These are phyloP conservation scores for Grantiella picta DNA, from an alignment of 2,113 vertebrate species.

Conservation along the genomic window DNA sequence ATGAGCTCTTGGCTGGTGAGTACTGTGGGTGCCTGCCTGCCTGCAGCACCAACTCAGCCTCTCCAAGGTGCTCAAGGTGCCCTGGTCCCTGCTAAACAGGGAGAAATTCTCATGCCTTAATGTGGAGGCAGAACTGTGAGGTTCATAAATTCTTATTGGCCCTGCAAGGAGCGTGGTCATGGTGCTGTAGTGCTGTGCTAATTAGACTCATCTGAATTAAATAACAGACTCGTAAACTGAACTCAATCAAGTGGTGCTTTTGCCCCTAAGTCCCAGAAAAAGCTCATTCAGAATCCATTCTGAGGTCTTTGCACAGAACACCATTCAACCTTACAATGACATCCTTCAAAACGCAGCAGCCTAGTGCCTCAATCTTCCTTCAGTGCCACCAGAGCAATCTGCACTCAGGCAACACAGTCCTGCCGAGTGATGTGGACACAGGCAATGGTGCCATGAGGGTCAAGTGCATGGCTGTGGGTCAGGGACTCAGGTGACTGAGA, in stretches of 20 bases:
- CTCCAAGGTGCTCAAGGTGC: neutral
- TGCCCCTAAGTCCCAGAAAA: neutral
- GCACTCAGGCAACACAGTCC: fast-evolving
- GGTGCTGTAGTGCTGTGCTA: neutral
- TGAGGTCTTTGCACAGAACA: neutral
- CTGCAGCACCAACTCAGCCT: neutral
- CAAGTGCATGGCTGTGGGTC: fast-evolving
- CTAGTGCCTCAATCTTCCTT: neutral
- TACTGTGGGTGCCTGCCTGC: too few relatives aligned
- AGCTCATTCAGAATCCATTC: neutral
- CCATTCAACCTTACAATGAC: neutral
- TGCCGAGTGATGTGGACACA: neutral
- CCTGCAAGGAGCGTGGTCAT: neutral
- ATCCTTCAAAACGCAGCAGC: neutral
- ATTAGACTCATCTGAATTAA: neutral
- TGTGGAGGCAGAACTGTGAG: neutral
- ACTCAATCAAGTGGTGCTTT: neutral
- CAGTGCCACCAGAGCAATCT: neutral
- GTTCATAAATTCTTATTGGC: neutral
- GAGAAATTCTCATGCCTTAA: neutral
- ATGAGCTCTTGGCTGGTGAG: neutral
- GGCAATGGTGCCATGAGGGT: fast-evolving
- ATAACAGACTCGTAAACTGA: neutral
- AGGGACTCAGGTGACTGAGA: fast-evolving
- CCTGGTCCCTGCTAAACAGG: neutral